These are phyloP conservation scores for Fratercula arctica DNA, from an alignment of 2,797 vertebrate genomes.

Conservation along the genomic window DNA sequence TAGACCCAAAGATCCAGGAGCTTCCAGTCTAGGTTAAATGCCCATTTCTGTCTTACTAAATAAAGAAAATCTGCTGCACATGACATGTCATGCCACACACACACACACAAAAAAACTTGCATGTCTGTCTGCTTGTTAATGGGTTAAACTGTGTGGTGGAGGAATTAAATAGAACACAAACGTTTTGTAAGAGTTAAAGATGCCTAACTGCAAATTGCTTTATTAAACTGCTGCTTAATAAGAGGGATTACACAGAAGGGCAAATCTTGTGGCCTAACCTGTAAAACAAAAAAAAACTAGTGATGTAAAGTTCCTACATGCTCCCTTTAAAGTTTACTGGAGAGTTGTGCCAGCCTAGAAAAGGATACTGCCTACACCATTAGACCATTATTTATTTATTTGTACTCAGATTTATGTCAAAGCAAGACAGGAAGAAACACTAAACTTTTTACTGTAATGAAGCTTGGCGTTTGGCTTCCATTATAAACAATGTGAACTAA, in stretches of 20 bases:
- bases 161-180: background rate
- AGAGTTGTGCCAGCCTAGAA: background rate
- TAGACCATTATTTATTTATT: slow-evolving; percentile 38
- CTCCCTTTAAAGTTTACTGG: background rate
- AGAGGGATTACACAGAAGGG: background rate
- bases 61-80: background rate
- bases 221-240: background rate
- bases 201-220: background rate
- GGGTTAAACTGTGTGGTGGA: background rate
- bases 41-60: background rate
- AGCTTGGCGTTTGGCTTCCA: slow-evolving; percentile 64
- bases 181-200: background rate
- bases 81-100: background rate
- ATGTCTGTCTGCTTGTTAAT: background rate
- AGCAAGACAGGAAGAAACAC: slow-evolving; percentile 31
- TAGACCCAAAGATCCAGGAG: background rate
- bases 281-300: background rate
- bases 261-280: background rate
- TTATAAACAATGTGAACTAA: slow-evolving; percentile 58
- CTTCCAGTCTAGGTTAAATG: background rate
- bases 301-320: background rate
- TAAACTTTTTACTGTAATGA: slow-evolving; percentile 62
- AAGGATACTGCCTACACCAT: background rate
- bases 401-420: slow-evolving; percentile 36
- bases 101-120: background rate